Evolutionary conservation across 2,113 vertebrate genomes (phyloP).

Genomic region (Scomber japonicus): DNA sequence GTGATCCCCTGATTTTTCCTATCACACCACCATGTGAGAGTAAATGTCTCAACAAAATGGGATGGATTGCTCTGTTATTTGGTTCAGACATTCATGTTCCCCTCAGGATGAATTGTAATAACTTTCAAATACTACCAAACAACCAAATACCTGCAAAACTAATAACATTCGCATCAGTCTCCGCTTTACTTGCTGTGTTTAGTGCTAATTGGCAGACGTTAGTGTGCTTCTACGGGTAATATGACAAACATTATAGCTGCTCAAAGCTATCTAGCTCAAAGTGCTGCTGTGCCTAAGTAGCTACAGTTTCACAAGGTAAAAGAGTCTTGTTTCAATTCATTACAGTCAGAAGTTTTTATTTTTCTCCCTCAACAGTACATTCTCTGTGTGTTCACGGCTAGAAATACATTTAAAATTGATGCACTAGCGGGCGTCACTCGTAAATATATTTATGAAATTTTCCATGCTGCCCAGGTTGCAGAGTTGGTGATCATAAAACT

Average conservation of each 20-base stretch:
- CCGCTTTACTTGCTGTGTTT: background rate
- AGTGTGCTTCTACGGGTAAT: background rate
- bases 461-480: constrained; percentile 31
- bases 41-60: no score
- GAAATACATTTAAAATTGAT: constrained; percentile 18
- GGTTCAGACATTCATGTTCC: no score
- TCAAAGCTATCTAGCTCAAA: constrained; percentile 3
- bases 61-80: no score
- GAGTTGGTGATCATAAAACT: constrained; percentile 39
- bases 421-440: constrained; percentile 7
- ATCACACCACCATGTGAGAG: no score
- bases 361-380: background rate
- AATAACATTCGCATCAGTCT: background rate
- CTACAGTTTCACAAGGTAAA: background rate
- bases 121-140: no score
- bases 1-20: no score
- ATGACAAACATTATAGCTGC: background rate
- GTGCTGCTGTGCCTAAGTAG: background rate
- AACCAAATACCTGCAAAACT: no score
- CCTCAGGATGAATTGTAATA: no score
- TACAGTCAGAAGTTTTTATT: constrained; percentile 22
- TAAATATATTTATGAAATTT: constrained; percentile 38
- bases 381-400: constrained; percentile 6
- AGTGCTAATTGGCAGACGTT: background rate
- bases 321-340: background rate